Percentiles rank a stretch among this genome's conserved stretches.
phyloP scores from a whole-genome alignment of 2,113 vertebrate genomes.

The Motacilla tschutschensis region DNA sequence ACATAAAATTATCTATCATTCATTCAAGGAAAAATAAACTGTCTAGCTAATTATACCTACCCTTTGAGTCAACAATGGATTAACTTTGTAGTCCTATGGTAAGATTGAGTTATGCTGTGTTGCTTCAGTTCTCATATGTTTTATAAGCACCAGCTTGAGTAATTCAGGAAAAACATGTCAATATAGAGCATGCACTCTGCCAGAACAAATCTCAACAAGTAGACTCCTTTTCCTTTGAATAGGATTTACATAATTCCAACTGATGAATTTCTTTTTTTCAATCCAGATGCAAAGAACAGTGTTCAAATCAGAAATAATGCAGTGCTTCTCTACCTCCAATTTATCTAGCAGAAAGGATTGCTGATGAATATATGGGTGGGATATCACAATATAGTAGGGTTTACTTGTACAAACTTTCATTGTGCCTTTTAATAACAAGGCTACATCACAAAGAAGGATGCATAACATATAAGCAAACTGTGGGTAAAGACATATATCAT shows the following conservation, averaged over 20 bases:
- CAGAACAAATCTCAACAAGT: background rate
- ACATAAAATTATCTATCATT: background rate
- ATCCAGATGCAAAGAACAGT: background rate
- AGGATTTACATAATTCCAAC: background rate
- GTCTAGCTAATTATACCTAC: background rate
- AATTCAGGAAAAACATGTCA: background rate
- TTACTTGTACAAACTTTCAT: background rate
- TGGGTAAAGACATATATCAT: background rate
- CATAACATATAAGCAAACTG: background rate
- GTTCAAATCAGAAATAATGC: background rate
- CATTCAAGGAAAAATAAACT: background rate
- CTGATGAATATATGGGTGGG: background rate
- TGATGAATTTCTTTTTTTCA: background rate
- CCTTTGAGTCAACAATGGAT: background rate
- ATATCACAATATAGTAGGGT: fast-evolving
- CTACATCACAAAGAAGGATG: background rate
- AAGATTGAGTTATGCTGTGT: background rate
- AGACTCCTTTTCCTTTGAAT: background rate
- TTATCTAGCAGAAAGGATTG: background rate
- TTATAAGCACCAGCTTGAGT: background rate
- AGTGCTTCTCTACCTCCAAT: background rate
- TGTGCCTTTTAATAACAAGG: background rate
- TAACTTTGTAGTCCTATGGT: background rate
- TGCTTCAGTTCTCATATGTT: background rate
- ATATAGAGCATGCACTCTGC: background rate